Evolutionary conservation across 2,797 vertebrate genomes (phyloP).

Genomic region (Macroramphosus scolopax): DNA sequence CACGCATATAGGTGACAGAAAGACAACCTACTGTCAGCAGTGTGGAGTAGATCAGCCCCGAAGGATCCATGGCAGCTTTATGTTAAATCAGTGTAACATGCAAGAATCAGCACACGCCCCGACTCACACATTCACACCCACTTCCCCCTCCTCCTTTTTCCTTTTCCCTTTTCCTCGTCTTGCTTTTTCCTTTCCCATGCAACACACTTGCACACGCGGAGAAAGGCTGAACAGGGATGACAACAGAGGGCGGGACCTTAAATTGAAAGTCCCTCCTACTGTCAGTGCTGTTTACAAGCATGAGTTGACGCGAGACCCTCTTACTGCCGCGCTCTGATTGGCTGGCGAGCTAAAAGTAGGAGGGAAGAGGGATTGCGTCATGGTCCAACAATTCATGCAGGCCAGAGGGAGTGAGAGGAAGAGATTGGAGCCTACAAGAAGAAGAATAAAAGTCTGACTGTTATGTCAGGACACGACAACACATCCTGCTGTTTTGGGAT

Average conservation of each 20-base stretch:
- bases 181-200: slow-evolving; percentile 24
- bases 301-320: slow-evolving; percentile 52
- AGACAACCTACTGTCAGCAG: slow-evolving; percentile 61
- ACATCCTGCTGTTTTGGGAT: slow-evolving; percentile 1
- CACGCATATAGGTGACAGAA: slow-evolving; percentile 31
- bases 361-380: slow-evolving; percentile 72
- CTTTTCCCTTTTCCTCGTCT: slow-evolving; percentile 35
- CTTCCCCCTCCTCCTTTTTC: slow-evolving; percentile 23
- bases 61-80: slow-evolving; percentile 65
- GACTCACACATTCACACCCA: slow-evolving; percentile 22
- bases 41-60: slow-evolving; percentile 42
- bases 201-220: slow-evolving; percentile 8
- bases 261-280: slow-evolving; percentile 65
- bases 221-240: slow-evolving; percentile 52
- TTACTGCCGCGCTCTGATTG: slow-evolving; percentile 61
- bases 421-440: slow-evolving; percentile 31
- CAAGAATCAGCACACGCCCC: slow-evolving; percentile 39
- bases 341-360: slow-evolving; percentile 50
- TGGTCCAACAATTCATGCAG: slow-evolving; percentile 66
- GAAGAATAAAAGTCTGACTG: slow-evolving; percentile 8
- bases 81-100: slow-evolving; percentile 30
- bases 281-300: slow-evolving; percentile 55
- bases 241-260: slow-evolving; percentile 58
- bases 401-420: slow-evolving; percentile 39
- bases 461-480: background rate